These are phyloP conservation scores for Hycleus cichorii DNA, from an alignment of 1,140 invertebrate genomes.

Conservation along the genomic window DNA sequence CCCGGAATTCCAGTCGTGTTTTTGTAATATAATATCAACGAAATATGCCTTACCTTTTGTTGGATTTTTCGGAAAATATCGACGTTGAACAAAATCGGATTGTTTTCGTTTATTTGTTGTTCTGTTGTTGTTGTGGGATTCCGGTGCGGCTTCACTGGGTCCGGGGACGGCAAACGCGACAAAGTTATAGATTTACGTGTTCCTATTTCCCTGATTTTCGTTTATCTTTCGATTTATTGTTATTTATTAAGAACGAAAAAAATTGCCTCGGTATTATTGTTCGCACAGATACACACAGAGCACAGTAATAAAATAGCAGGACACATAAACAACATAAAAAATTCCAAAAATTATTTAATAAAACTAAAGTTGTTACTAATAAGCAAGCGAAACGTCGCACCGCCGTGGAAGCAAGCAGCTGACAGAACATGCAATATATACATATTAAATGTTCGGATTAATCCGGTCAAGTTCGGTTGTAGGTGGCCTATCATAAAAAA, in stretches of 20 bases:
- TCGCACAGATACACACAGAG: constrained; percentile 26
- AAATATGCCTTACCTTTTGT: too few species aligned
- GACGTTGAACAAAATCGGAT: too few species aligned
- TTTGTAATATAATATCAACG: background rate
- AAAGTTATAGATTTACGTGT: too few species aligned
- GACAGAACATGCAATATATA: constrained; percentile 33
- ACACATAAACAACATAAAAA: constrained; percentile 39
- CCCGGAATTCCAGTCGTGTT: constrained; percentile 11
- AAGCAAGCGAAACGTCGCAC: constrained; percentile 37
- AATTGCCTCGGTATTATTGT: constrained; percentile 17
- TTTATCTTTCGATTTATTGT: background rate
- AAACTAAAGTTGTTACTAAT: constrained; percentile 36
- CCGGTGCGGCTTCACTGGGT: constrained; percentile 4
- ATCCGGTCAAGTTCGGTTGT: constrained; percentile 19
- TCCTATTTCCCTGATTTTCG: background rate
- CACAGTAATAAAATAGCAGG: constrained; percentile 21
- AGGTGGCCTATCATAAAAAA: constrained; percentile 23
- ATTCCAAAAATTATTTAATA: constrained; percentile 2
- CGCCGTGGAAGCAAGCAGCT: constrained; percentile 38
- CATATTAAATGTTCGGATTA: constrained; percentile 22
- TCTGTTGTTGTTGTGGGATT: background rate
- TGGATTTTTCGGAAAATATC: too few species aligned
- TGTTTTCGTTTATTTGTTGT: too few species aligned
- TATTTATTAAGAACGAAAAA: background rate
- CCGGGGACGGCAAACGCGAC: constrained; percentile 1